These are phyloP conservation scores for Procambarus virginalis DNA, from an alignment of 1,140 invertebrate genomes.

Conservation along the genomic window DNA sequence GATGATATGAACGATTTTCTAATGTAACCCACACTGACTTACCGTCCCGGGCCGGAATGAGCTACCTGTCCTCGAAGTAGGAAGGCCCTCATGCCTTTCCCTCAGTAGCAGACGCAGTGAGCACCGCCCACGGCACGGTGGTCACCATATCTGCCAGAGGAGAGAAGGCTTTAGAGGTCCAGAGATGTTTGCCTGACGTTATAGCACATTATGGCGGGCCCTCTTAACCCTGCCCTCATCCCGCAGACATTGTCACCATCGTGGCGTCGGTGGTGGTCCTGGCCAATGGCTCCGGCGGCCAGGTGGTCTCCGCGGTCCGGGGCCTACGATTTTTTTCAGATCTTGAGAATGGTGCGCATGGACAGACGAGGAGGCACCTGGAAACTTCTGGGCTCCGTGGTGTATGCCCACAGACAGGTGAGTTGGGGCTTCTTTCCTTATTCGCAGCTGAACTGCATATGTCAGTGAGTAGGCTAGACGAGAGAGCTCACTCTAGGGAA, in stretches of 20 bases:
- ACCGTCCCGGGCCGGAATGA: too few species aligned
- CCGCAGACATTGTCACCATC: constrained; percentile 92
- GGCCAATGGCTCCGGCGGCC: constrained; percentile 81
- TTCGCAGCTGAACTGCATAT: too few species aligned
- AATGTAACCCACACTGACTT: too few species aligned
- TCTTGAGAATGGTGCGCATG: constrained; percentile 95
- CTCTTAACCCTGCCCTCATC: background rate
- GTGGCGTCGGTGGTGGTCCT: constrained; percentile 90
- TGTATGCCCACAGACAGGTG: constrained; percentile 95
- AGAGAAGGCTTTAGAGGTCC: background rate
- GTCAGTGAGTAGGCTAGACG: too few species aligned
- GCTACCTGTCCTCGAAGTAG: too few species aligned
- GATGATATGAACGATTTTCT: too few species aligned
- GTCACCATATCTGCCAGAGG: background rate
- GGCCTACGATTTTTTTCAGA: constrained; percentile 97
- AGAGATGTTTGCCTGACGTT: background rate
- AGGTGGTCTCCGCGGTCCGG: constrained; percentile 91
- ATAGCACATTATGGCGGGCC: background rate
- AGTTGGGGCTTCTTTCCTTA: constrained; percentile 17
- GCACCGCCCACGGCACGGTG: background rate
- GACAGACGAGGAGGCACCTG: constrained; percentile 94
- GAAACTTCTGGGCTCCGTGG: constrained; percentile 95
- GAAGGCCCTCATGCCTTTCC: too few species aligned
- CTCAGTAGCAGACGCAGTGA: background rate
- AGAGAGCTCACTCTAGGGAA: too few species aligned